Evolutionary conservation across 2,797 vertebrate species (phyloP).

Genomic region (Meda fulgida): DNA sequence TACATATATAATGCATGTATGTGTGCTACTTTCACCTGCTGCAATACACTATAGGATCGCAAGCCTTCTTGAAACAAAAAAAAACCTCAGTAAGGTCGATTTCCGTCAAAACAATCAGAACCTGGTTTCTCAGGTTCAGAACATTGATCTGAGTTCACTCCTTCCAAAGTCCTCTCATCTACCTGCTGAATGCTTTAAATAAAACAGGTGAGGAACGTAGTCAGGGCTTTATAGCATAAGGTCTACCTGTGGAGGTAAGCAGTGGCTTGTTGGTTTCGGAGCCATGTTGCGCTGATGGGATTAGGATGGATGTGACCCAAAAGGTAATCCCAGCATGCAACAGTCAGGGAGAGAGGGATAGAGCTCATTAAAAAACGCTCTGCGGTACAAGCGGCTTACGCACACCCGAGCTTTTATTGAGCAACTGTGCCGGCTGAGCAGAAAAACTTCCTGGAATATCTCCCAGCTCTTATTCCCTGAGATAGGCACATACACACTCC

Average conservation of each 20-base stretch:
- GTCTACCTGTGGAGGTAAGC: conserved; percentile 36
- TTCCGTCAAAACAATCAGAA: conserved; percentile 18
- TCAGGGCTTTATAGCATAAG: conserved; percentile 17
- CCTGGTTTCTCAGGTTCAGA: neutral
- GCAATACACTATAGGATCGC: conserved; percentile 10
- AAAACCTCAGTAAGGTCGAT: conserved; percentile 3
- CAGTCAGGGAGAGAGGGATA: conserved; percentile 65
- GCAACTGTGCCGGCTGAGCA: conserved; percentile 48
- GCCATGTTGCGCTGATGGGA: conserved; percentile 55
- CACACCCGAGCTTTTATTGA: conserved; percentile 56
- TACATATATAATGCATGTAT: conserved; percentile 59
- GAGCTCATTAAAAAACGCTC: conserved; percentile 80
- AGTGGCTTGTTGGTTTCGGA: conserved; percentile 58
- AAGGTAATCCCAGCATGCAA: conserved; percentile 60
- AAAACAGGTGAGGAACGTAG: neutral
- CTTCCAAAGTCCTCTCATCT: neutral
- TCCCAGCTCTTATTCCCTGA: conserved; percentile 41
- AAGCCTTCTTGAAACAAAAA: conserved; percentile 5
- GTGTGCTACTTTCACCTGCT: conserved; percentile 31
- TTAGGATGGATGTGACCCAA: conserved; percentile 55
- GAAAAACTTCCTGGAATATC: conserved; percentile 52
- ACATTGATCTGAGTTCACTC: neutral
- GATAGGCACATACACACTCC: conserved; percentile 30
- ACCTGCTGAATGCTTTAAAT: neutral
- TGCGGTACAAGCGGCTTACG: conserved; percentile 73